Evolutionary conservation across 2,888 invertebrate genomes (phyloP), one percentile per base, ranked within the genome.

Genomic region (Myathropa florea): DNA sequence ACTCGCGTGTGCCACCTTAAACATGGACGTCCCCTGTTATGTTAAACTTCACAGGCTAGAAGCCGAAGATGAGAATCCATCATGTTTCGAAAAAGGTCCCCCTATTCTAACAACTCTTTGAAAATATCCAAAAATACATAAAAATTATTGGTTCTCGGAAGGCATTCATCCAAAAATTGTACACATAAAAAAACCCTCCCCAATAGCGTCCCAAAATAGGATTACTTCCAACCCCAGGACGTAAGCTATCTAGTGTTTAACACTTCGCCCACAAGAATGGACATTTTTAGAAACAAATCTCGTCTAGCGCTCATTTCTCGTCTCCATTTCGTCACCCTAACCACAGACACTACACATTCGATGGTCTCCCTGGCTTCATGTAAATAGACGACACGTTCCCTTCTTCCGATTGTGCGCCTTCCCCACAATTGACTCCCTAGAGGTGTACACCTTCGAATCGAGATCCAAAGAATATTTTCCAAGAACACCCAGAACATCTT

Each of bases 271-370:
- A 79, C 73, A 71, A 21, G 28, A 75, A 70, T 64, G 36, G 64
- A 21, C 26, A 30, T 21, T 53, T 77, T 70, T 55, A 70, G 55
- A 83, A 79, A 75, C 57, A 83, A n/a, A 60, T 53, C 26, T 68
- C 33, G 46, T 0, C 18, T 18, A 14, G n/a, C 39, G n/a, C 3
- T 39, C 39, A 39, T 39, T 39, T 7, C 4, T 30, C 30, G 33
- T 33, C 33, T 18, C 46, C 18, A 4, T 18, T n/a, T 72, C 76
- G 53, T 72, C 81, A 76, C 84, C 81, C 77, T 81, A 60, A 85
- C 85, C 81, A 85, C 85, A 77, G 84, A 68, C 81, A 85, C 81
- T 33, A 53, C 46, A 46, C 46, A 46, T 6, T 46, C 46, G 46
- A 18, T 18, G 46, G 46, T 46, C 18, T 46, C 18, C 46, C 46